A percentile compares a stretch with the other conserved stretches of the same genome.
Evolutionary conservation across 1,140 invertebrate genomes (phyloP).

Genomic region (Conus ventricosus): DNA sequence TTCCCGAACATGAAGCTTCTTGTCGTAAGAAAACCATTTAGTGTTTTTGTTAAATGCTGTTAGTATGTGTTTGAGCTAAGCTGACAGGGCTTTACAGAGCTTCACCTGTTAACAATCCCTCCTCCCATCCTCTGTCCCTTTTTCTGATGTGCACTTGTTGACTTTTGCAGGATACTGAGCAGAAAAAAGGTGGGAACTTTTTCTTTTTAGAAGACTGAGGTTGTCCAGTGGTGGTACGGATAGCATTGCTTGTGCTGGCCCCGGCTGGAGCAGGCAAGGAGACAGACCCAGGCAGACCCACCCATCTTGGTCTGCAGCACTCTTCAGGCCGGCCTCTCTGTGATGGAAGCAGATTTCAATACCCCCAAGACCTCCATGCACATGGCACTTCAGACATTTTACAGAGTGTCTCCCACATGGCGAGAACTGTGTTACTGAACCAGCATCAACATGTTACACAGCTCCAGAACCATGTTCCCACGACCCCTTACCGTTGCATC

Average conservation of each 20-base stretch:
- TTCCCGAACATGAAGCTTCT: background rate
- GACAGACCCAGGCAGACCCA: background rate
- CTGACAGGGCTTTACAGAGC: too few species aligned
- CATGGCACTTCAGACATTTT: too few species aligned
- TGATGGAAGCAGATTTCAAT: slow-evolving; percentile 8
- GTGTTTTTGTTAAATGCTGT: too few species aligned
- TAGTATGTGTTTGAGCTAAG: too few species aligned
- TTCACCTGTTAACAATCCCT: too few species aligned
- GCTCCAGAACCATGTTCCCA: too few species aligned
- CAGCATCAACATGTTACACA: too few species aligned
- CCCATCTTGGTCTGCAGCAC: background rate
- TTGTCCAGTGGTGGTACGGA: slow-evolving; percentile 34
- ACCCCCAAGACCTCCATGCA: background rate
- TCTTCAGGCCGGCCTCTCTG: background rate
- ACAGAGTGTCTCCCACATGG: too few species aligned
- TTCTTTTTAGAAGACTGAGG: slow-evolving; percentile 97
- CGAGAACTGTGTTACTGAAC: too few species aligned
- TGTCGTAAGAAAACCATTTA: background rate
- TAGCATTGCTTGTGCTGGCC: slow-evolving; percentile 48
- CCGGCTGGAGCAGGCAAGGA: slow-evolving; percentile 35
- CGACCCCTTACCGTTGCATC: too few species aligned
- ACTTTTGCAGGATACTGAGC: slow-evolving; percentile 89
- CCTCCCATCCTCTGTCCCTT: background rate
- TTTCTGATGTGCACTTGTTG: background rate
- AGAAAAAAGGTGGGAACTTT: slow-evolving; percentile 97